A percentile compares a stretch with the other conserved stretches of the same genome.
These are phyloP conservation scores for Lamprologus callipterus DNA, from an alignment of 2,113 vertebrate species.

Conservation along the genomic window DNA sequence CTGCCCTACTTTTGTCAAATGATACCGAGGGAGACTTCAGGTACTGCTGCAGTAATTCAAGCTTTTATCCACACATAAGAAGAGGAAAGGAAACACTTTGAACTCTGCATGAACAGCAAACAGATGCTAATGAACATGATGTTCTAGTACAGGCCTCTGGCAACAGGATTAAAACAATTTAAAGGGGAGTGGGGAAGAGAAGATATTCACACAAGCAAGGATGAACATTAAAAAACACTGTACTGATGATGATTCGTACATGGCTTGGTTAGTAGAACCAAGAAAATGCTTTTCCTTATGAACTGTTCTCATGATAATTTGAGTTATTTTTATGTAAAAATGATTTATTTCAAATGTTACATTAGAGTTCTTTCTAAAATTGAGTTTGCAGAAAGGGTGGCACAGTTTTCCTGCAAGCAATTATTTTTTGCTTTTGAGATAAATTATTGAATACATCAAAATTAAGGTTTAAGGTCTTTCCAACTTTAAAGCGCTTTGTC, in stretches of 20 bases:
- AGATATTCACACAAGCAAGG: neutral
- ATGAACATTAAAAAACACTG: neutral
- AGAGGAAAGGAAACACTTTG: conserved; percentile 37
- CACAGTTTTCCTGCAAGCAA: neutral
- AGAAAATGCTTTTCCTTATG: neutral
- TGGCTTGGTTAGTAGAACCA: neutral
- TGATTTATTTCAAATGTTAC: neutral
- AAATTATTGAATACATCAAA: neutral
- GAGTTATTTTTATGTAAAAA: neutral
- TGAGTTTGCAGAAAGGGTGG: neutral
- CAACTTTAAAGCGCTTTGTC: neutral
- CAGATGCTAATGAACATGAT: conserved; percentile 67
- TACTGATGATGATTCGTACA: neutral
- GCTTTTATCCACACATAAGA: conserved; percentile 39
- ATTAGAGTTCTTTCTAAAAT: neutral
- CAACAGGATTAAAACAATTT: conserved; percentile 47
- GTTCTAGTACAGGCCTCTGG: conserved; percentile 47
- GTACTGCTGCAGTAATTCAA: conserved; percentile 35
- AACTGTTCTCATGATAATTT: neutral
- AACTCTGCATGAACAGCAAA: conserved; percentile 52
- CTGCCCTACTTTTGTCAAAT: conserved; percentile 52
- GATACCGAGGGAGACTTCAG: conserved; percentile 21
- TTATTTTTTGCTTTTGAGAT: neutral
- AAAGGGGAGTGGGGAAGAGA: conserved; percentile 4
- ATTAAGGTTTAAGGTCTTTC: neutral